Percentiles rank a stretch among this genome's conserved stretches.
Evolutionary conservation across 2,797 vertebrate genomes (phyloP).

Genomic region (Gymnothorax javanicus): DNA sequence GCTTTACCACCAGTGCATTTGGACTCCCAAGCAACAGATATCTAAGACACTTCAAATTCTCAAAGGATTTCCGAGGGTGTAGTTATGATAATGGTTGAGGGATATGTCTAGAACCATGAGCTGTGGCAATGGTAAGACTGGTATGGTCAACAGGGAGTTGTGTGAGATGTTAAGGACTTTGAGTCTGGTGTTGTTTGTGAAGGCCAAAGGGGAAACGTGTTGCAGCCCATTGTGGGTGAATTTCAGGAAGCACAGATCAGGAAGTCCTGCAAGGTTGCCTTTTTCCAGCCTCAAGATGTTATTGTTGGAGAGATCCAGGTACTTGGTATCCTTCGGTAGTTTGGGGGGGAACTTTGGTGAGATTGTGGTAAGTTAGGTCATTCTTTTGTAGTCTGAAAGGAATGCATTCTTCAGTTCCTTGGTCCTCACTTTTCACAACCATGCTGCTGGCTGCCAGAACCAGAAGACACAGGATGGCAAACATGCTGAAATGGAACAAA

Average conservation of each 20-base stretch:
- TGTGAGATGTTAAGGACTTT: constrained; percentile 63
- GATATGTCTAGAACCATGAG: constrained; percentile 60
- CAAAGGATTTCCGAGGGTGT: constrained; percentile 55
- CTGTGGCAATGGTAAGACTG: constrained; percentile 51
- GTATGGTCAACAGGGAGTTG: constrained; percentile 57
- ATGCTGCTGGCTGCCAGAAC: background rate
- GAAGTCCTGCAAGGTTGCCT: constrained; percentile 44
- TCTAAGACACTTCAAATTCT: constrained; percentile 44
- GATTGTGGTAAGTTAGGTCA: constrained; percentile 53
- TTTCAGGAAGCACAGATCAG: constrained; percentile 60
- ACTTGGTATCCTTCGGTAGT: constrained; percentile 51
- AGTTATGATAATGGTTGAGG: constrained; percentile 55
- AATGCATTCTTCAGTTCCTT: constrained; percentile 48
- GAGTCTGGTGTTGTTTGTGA: constrained; percentile 51
- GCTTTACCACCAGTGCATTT: constrained; percentile 42
- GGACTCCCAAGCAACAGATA: constrained; percentile 56
- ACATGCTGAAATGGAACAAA: constrained; percentile 29
- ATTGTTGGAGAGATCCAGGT: constrained; percentile 64
- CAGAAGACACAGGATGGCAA: background rate
- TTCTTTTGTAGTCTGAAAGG: constrained; percentile 38
- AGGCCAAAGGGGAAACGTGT: constrained; percentile 52
- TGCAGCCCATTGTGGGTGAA: constrained; percentile 56
- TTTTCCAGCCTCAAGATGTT: constrained; percentile 48
- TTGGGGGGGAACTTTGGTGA: constrained; percentile 50
- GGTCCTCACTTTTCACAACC: constrained; percentile 17